Conservation (phyloP, 2,888 invertebrate species). For the Pollenia griseotomentosa region DNA sequence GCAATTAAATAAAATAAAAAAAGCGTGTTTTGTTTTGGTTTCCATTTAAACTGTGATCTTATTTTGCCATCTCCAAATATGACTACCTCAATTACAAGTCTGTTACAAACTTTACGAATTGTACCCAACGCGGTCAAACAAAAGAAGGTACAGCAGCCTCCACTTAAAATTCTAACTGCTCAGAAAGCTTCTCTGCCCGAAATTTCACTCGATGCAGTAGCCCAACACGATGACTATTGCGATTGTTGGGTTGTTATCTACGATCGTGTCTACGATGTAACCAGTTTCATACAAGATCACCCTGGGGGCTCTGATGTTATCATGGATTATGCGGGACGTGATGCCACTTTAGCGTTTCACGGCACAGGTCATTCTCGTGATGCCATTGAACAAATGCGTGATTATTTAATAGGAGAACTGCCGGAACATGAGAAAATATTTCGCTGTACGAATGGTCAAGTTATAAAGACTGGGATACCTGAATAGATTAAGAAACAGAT, state of each 20-base stretch:
- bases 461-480: slow-evolving; percentile 81
- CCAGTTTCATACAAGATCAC: slow-evolving; percentile 90
- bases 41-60: slow-evolving; percentile 28
- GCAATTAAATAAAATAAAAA: slow-evolving; percentile 18
- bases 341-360: slow-evolving; percentile 92
- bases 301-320: slow-evolving; percentile 93
- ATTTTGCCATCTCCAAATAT: slow-evolving; percentile 69
- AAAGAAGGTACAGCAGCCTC: slow-evolving; percentile 47
- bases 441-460: slow-evolving; percentile 82
- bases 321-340: slow-evolving; percentile 93
- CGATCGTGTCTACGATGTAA: slow-evolving; percentile 93
- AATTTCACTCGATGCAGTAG: slow-evolving; percentile 90
- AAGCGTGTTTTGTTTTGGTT: background rate
- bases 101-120: slow-evolving; percentile 79
- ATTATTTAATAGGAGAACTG: slow-evolving; percentile 91
- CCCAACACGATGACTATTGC: slow-evolving; percentile 88
- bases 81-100: slow-evolving; percentile 79
- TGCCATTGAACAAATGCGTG: slow-evolving; percentile 87
- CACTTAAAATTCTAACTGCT: slow-evolving; percentile 46
- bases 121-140: slow-evolving; percentile 61
- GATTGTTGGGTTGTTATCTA: slow-evolving; percentile 95
- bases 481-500: slow-evolving; percentile 74
- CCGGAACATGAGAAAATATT: slow-evolving; percentile 90
- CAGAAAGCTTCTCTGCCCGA: slow-evolving; percentile 75
- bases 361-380: slow-evolving; percentile 90